phyloP scores from a whole-genome alignment of 2,113 vertebrate species.

The Ceyx cyanopectus region DNA sequence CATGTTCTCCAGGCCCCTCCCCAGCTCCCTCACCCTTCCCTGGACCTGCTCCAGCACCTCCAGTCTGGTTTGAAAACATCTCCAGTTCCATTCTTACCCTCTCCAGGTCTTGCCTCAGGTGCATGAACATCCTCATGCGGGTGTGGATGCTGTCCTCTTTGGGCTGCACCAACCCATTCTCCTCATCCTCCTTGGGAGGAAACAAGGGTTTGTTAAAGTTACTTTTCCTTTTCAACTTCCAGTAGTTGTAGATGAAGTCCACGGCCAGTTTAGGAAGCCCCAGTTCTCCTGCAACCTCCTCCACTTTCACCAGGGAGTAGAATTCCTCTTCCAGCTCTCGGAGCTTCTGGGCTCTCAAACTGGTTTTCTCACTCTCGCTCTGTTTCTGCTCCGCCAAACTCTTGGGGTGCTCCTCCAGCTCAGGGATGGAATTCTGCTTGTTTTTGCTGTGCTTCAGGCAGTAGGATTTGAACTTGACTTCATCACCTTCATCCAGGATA shows the following conservation, averaged over 20 bases:
- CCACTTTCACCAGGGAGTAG: conserved; percentile 86
- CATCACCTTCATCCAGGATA: conserved; percentile 94
- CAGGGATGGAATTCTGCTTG: conserved; percentile 74
- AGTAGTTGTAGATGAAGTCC: conserved; percentile 97
- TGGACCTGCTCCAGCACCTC: no score
- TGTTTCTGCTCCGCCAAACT: conserved; percentile 84
- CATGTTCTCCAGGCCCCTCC: no score
- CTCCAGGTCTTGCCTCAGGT: conserved; percentile 95
- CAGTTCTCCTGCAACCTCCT: conserved; percentile 86
- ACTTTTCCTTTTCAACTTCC: conserved; percentile 96
- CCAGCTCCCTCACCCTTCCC: no score
- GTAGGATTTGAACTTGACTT: conserved; percentile 97
- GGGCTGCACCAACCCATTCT: conserved; percentile 89
- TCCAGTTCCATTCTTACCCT: conserved; percentile 83
- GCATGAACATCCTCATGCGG: conserved; percentile 99
- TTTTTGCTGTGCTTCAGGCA: conserved; percentile 97
- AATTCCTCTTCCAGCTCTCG: conserved; percentile 96
- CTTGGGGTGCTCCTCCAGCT: conserved; percentile 78
- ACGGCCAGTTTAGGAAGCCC: conserved; percentile 81
- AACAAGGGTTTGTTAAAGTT: conserved; percentile 95
- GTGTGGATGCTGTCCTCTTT: conserved; percentile 96
- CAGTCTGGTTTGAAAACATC: no score
- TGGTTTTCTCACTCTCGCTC: conserved; percentile 85
- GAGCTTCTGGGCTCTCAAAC: conserved; percentile 92
- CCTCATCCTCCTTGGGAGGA: conserved; percentile 93